These are phyloP conservation scores for Oedothorax gibbosus DNA, from an alignment of 1,140 invertebrate species.

Conservation along the genomic window DNA sequence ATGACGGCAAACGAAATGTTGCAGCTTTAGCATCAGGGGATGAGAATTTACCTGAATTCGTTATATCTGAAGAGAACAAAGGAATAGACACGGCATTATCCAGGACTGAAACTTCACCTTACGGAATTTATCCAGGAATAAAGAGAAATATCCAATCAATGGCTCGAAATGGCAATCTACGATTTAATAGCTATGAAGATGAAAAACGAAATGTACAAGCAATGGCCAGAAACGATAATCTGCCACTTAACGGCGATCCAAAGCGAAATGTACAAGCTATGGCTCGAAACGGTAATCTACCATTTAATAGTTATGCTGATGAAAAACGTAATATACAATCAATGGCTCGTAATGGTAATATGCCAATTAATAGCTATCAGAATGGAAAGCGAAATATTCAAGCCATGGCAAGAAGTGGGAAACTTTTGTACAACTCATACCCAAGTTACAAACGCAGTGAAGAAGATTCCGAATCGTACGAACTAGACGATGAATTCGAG, in stretches of 20 bases:
- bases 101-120: neutral
- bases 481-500: neutral
- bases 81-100: neutral
- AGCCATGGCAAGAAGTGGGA: constrained; percentile 41
- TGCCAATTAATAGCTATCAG: neutral
- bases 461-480: constrained; percentile 4
- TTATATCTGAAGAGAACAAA: neutral
- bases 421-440: constrained; percentile 18
- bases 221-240: neutral
- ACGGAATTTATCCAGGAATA: neutral
- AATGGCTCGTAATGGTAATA: constrained; percentile 27
- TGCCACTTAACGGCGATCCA: neutral
- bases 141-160: neutral
- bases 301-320: neutral
- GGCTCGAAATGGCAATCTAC: constrained; percentile 22
- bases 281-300: constrained; percentile 25
- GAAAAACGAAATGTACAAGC: constrained; percentile 9
- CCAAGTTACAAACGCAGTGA: constrained; percentile 15
- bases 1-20: constrained; percentile 10
- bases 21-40: neutral
- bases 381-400: constrained; percentile 17
- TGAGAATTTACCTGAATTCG: neutral
- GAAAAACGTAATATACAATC: constrained; percentile 15
- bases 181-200: neutral
- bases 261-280: constrained; percentile 22